Percentiles rank a stretch among this genome's conserved stretches.
These are phyloP conservation scores for Lampropteryx suffumata DNA, from an alignment of 2,888 invertebrate genomes.

Conservation along the genomic window DNA sequence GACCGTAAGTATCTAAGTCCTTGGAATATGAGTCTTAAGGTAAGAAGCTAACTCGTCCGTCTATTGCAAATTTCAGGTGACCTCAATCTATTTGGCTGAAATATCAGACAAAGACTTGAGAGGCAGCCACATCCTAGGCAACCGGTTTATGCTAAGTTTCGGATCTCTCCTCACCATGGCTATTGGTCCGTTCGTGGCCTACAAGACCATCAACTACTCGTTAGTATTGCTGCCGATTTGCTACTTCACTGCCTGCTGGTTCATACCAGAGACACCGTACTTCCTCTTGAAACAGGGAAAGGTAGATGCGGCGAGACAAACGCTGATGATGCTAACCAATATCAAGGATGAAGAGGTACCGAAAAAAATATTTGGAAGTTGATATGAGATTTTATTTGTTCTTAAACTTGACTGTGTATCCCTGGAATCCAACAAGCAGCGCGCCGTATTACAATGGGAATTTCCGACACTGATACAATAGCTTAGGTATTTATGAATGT, in stretches of 20 bases:
- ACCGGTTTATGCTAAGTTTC: slow-evolving; percentile 59
- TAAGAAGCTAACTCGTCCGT: no score
- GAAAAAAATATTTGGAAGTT: not conserved
- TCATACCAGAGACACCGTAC: slow-evolving; percentile 84
- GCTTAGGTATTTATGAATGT: no score
- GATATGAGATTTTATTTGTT: not conserved
- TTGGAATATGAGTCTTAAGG: no score
- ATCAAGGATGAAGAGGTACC: slow-evolving; percentile 50
- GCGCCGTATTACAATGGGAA: no score
- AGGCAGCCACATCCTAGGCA: slow-evolving; percentile 55
- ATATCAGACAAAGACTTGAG: slow-evolving; percentile 71
- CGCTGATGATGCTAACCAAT: slow-evolving; percentile 61
- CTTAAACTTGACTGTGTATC: no score
- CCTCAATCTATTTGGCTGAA: slow-evolving; percentile 67
- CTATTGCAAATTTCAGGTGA: slow-evolving; percentile 51
- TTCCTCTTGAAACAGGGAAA: slow-evolving; percentile 77
- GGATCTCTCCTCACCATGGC: slow-evolving; percentile 64
- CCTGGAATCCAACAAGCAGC: no score
- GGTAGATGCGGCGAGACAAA: slow-evolving; percentile 64
- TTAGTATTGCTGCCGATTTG: slow-evolving; percentile 66
- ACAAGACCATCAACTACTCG: slow-evolving; percentile 60
- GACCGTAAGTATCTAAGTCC: slow-evolving; percentile 50
- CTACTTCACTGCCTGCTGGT: slow-evolving; percentile 73
- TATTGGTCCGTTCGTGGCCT: slow-evolving; percentile 63
- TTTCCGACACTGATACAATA: no score